These are phyloP conservation scores for Meteorus colon DNA, from an alignment of 2,888 invertebrate genomes.

Conservation along the genomic window DNA sequence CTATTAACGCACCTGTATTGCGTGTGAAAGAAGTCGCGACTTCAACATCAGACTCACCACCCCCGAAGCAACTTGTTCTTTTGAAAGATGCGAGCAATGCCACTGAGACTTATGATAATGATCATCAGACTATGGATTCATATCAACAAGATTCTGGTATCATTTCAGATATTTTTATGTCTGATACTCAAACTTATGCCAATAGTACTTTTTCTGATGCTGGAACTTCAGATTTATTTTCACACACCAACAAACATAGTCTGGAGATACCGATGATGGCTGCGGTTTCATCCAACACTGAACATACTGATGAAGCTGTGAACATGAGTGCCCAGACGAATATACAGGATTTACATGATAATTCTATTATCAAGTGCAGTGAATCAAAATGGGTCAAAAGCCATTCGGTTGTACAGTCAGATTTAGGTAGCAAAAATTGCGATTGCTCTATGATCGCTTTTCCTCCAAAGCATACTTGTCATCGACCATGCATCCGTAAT, in stretches of 20 bases:
- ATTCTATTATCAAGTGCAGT: constrained; percentile 5
- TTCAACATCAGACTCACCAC: constrained; percentile 57
- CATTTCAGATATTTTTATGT: constrained; percentile 55
- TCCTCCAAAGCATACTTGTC: not conserved
- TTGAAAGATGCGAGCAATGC: constrained; percentile 61
- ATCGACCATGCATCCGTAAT: not conserved
- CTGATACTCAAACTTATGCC: constrained; percentile 57
- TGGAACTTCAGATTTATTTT: constrained; percentile 52
- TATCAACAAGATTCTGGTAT: constrained; percentile 62
- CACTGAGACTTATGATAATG: constrained; percentile 59
- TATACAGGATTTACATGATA: constrained; percentile 38
- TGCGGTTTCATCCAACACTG: constrained; percentile 62
- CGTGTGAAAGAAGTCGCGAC: constrained; percentile 67
- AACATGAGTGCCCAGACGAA: constrained; percentile 54
- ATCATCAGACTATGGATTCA: constrained; percentile 54
- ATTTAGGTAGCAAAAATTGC: not conserved
- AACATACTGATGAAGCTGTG: constrained; percentile 42
- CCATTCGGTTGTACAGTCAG: not conserved
- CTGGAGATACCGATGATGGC: constrained; percentile 38
- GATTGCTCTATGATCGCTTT: not conserved
- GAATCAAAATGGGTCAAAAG: constrained; percentile 1
- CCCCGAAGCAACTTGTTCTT: constrained; percentile 46
- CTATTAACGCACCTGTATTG: constrained; percentile 46
- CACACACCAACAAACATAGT: constrained; percentile 44
- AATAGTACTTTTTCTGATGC: constrained; percentile 57